Conservation (phyloP, 2,888 invertebrate species). For the Kuschelorhynchus macadamiae region DNA sequence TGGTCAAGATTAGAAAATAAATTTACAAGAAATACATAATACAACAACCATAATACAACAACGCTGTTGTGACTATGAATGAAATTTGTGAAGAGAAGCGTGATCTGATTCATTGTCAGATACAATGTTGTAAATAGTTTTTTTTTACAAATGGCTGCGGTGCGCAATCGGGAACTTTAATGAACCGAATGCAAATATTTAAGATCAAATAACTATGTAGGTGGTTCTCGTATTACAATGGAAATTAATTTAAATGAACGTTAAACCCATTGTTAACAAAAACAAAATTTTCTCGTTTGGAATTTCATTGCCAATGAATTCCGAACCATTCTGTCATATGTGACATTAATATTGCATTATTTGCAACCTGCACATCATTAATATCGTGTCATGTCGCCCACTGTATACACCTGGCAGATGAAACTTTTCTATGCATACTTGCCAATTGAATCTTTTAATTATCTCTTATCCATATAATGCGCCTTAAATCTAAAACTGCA, state of each 20-base stretch:
- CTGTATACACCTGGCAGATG: constrained; percentile 25
- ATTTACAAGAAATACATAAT: too few species aligned
- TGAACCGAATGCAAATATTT: constrained; percentile 7
- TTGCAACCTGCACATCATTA: constrained; percentile 31
- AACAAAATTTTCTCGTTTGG: constrained; percentile 29
- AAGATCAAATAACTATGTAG: constrained; percentile 35
- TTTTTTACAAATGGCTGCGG: constrained; percentile 1
- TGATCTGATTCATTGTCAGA: neutral
- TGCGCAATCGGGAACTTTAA: neutral
- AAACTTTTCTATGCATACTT: neutral
- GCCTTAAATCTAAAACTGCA: too few species aligned
- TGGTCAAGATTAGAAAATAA: too few species aligned
- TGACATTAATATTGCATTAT: constrained; percentile 24
- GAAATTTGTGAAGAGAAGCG: neutral
- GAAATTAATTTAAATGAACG: constrained; percentile 31
- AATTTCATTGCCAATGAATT: constrained; percentile 34
- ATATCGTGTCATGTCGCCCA: constrained; percentile 9
- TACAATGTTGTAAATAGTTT: neutral
- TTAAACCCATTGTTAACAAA: constrained; percentile 7
- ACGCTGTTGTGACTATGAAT: neutral
- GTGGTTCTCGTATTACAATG: constrained; percentile 30
- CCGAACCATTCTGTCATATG: constrained; percentile 3
- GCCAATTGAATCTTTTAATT: too few species aligned
- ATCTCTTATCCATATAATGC: too few species aligned
- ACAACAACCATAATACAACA: too few species aligned